Percentiles rank a stretch among this genome's conserved stretches.
Evolutionary conservation across 2,888 invertebrate species (phyloP).

Genomic region (Phengaris arion): DNA sequence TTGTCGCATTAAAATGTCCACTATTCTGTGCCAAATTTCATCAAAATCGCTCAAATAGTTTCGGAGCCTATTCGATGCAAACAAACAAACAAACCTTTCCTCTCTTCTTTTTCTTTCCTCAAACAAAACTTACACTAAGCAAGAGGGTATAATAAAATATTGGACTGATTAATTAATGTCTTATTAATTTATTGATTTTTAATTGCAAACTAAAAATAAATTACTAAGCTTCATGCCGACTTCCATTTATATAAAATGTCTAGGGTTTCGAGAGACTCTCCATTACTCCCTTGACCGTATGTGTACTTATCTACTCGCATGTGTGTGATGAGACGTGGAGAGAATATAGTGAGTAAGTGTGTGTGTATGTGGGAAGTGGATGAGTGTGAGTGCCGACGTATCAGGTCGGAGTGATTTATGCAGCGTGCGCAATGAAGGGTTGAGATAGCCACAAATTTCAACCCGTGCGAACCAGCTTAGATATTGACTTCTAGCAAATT

Average conservation of each 20-base stretch:
- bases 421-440: constrained; percentile 39
- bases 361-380: background rate
- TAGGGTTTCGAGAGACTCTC: constrained; percentile 3
- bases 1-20: no score
- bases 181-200: background rate
- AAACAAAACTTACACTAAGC: no score
- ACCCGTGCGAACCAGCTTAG: constrained; percentile 33
- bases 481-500: constrained; percentile 14
- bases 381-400: constrained; percentile 31
- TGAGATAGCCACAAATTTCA: constrained; percentile 40
- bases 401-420: constrained; percentile 41
- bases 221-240: background rate
- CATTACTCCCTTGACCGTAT: constrained; percentile 19
- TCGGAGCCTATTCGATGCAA: no score
- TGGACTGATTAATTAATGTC: background rate
- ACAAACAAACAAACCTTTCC: no score
- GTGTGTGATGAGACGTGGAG: background rate
- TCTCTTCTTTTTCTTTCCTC: no score
- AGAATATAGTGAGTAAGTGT: background rate
- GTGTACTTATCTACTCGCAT: background rate
- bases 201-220: background rate
- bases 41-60: no score
- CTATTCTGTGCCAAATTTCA: no score
- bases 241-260: constrained; percentile 7
- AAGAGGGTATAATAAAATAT: background rate